These are phyloP conservation scores for Rana temporaria DNA, from an alignment of 2,113 vertebrate genomes.

Conservation along the genomic window DNA sequence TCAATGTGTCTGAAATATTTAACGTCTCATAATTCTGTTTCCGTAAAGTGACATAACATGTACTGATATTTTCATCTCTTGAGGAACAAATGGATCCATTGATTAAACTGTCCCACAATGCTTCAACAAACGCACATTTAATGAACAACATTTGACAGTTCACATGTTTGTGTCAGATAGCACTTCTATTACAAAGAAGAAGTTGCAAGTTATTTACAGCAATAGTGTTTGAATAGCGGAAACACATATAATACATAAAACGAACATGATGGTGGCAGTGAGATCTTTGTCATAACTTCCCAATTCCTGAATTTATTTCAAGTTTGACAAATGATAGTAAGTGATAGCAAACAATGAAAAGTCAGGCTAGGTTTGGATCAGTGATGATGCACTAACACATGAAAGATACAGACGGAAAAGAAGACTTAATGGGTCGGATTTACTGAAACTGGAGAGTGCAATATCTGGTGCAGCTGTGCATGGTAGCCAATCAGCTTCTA, in stretches of 20 bases:
- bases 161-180: constrained; percentile 36
- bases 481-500: too few relatives aligned
- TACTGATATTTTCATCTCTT: constrained; percentile 17
- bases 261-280: background rate
- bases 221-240: background rate
- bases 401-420: too few relatives aligned
- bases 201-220: background rate
- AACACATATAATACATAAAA: too few relatives aligned
- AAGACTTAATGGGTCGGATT: too few relatives aligned
- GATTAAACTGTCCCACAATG: constrained; percentile 28
- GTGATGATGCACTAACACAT: too few relatives aligned
- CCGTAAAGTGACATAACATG: constrained; percentile 17
- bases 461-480: too few relatives aligned
- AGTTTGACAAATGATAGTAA: constrained; percentile 2
- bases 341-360: background rate
- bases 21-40: constrained; percentile 29
- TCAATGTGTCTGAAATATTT: background rate
- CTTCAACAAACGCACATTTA: constrained; percentile 32
- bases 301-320: constrained; percentile 1
- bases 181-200: background rate
- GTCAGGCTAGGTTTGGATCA: background rate
- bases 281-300: background rate
- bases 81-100: background rate
- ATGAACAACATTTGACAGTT: constrained; percentile 20
- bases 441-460: too few relatives aligned